Evolutionary conservation across 2,113 vertebrate genomes (phyloP), one percentile per base, ranked within the genome.

Genomic region (Planiliza haematocheilus): DNA sequence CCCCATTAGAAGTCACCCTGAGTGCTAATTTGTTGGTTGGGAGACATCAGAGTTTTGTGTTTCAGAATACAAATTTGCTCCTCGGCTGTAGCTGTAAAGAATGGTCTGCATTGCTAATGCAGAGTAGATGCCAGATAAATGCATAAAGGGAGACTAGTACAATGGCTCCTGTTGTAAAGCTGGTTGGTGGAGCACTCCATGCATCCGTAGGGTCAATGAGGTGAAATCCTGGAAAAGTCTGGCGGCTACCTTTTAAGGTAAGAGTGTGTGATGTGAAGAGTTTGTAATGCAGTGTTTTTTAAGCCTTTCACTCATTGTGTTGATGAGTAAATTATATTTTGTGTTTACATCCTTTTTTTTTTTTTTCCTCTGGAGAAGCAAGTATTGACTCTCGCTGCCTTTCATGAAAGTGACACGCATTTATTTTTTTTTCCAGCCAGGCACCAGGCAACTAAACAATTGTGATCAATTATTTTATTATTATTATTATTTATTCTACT

Each of bases 401-500:
- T 90, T 83, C 53, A 77, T 83, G 78, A 79, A 83, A 62, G 80
- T 84, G 69, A 86, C 81, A 63, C 68, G 78, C 65, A 55, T 58
- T 71, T 45, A 77, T 79, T 77, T 79, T 45, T 79, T 79, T 77
- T 79, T 75, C 67, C 81, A 80, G 68, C 82, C 79, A 61, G 53
- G 51, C 75, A 65, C 64, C 77, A 68, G 57, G 74, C 81, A 88
- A 89, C 82, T 77, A 69, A 79, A 75, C 55, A 70, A 4, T 75
- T 77, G 53, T 84, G 77, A 86, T 85, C 63, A 69, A 84, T 84
- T 85, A 62, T 73, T 79, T n/a, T 30, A 30, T 30, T 30, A 30
- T 30, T 30, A 30, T 30, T 30, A 69, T 58, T 86, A 89, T 91
- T 91, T 90, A 93, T 91, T 92, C 59, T 82, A 85, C 80, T 82